Base-by-base conservation (phyloP, 2,113 vertebrate genomes). In the Apodemus sylvaticus region DNA sequence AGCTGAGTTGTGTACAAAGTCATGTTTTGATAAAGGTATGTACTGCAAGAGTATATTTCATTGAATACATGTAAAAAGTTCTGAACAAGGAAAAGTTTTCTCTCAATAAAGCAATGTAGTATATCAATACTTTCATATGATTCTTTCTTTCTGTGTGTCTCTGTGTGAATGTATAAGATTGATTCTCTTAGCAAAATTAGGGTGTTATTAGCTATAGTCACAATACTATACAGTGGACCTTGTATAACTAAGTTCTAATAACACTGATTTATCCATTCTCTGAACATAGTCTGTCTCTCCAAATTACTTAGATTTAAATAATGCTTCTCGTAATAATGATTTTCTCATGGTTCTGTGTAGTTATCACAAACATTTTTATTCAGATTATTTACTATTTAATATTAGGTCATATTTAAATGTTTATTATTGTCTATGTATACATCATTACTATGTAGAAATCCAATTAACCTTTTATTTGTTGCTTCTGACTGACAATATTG, bases 341-440 rank as follows among this genome's bases (percentile, higher is more conserved):
- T 93, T 39, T 91, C 34, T 68, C 36, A 24, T 34, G 34, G 34
- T 62, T 92, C 45, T 70, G 9, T 79, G 2, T 83, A 73, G 29
- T 51, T 45, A 73, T 29, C 55, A 74, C 24, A 17, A 51, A 58
- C 17, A 31, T 81, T 95, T 71, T 73, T 10, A 53, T 87, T 78
- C 5, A 34, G 87, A 71, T 92, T 82, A 82, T 73, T 90, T 83
- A 31, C 92, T 60, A 45, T 45, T 87, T 93, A 22, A 55, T 87
- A 42, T 17, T 70, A 91, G 78, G 31, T 36, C 10, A 3, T 48
- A 24, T 42, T 89, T 93, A 64, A 31, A 82, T 36, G 3, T 55
- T 48, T 62, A 20, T 55, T 74, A 62, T 10, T 62, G 55, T 79
- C 60, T 71, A 62, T 7, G 19, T 92, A 0, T 45, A 34, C 53